Base-by-base conservation (phyloP, 2,888 invertebrate species). In the Ecliptopera silaceata region DNA sequence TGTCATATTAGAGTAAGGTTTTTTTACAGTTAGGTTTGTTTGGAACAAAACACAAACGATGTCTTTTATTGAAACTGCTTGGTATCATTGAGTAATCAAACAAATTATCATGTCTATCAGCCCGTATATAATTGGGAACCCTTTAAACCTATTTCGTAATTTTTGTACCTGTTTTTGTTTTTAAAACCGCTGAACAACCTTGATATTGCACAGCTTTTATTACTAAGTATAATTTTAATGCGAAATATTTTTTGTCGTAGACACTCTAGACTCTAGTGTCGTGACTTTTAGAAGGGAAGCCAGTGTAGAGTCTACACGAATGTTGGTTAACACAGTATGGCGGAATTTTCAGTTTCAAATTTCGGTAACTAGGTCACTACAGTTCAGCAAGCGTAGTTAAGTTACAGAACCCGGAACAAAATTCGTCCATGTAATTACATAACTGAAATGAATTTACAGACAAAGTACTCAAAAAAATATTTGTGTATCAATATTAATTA, bases 91-190 rank as follows among this genome's bases (percentile, higher is more conserved):
- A 32, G 17, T 44, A 44, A 34, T 17, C n/a, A 26, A 13, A 22
- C 20, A 48, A 44, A 45, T 48, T 53, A 48, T 13, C 32, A 52
- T 48, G 10, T n/a, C 15, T 47, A 57, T 52, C 39, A 57, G 57
- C 52, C 57, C 48, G 48, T 42, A 51, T 51, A 22, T 22, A 5
- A 6, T n/a, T n/a, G n/a, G n/a, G n/a, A n/a, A n/a, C n/a, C n/a
- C n/a, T n/a, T 6, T 22, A 22, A 22, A 4, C 22, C 1, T 22
- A 22, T 22, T 22, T 22, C 2, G n/a, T n/a, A 22, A 22, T 22
- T 5, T 22, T 22, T 22, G 22, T 22, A 22, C 22, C n/a, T n/a
- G n/a, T n/a, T n/a, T n/a, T n/a, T n/a, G n/a, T n/a, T n/a, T n/a
- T n/a, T n/a, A n/a, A n/a, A n/a, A n/a, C n/a, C n/a, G n/a, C n/a